phyloP scores from a whole-genome alignment of 2,888 invertebrate genomes.

The Rhyacophila evoluta region DNA sequence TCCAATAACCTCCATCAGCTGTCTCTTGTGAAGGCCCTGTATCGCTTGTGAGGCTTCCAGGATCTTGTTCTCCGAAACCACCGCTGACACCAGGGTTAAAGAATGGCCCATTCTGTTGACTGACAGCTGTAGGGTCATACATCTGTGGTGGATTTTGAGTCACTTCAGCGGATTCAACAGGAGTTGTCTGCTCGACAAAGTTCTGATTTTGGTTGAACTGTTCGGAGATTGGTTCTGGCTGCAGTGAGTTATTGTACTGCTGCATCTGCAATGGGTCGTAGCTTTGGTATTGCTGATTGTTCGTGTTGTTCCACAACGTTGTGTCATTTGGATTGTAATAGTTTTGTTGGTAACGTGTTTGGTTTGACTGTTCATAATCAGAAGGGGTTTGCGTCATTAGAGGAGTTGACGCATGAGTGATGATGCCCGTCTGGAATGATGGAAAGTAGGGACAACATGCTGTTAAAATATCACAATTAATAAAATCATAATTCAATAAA shows the following conservation, averaged over 20 bases:
- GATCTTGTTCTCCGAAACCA: slow-evolving; percentile 30
- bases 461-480: neutral
- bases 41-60: slow-evolving; percentile 19
- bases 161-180: slow-evolving; percentile 52
- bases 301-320: slow-evolving; percentile 56
- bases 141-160: slow-evolving; percentile 47
- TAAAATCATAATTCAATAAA: no score
- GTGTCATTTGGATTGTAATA: slow-evolving; percentile 56
- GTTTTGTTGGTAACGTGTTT: slow-evolving; percentile 56
- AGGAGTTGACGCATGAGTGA: slow-evolving; percentile 57
- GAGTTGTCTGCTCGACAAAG: slow-evolving; percentile 39
- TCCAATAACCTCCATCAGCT: slow-evolving; percentile 55
- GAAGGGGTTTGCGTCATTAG: slow-evolving; percentile 49
- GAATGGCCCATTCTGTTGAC: slow-evolving; percentile 55
- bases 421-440: slow-evolving; percentile 59
- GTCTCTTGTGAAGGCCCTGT: slow-evolving; percentile 25
- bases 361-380: slow-evolving; percentile 50
- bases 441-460: neutral
- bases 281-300: slow-evolving; percentile 56
- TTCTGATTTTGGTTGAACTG: slow-evolving; percentile 54
- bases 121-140: slow-evolving; percentile 56
- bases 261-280: slow-evolving; percentile 53
- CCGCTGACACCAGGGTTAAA: neutral
- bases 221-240: slow-evolving; percentile 56
- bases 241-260: slow-evolving; percentile 60